Conservation (phyloP, 2,797 vertebrate species). For the Choloepus didactylus region DNA sequence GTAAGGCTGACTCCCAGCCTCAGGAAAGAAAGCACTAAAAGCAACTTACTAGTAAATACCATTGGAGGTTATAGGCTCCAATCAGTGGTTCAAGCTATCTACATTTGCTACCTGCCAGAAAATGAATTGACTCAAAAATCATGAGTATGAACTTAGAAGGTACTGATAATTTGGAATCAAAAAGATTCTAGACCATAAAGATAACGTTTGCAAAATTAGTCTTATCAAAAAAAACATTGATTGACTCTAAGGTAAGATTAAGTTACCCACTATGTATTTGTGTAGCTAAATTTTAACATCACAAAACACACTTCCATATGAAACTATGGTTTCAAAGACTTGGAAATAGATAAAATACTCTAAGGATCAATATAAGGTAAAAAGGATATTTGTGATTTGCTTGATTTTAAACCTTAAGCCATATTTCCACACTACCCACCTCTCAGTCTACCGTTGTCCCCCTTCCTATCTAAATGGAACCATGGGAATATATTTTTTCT, state of each 20-base stretch:
- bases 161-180: neutral
- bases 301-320: neutral
- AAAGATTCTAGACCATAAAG: slow-evolving; percentile 26
- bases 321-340: slow-evolving; percentile 14
- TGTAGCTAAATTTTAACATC: slow-evolving; percentile 38
- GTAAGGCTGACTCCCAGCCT: slow-evolving; percentile 5
- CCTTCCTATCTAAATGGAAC: neutral
- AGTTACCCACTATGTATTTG: neutral
- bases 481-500: neutral
- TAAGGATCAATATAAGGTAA: neutral
- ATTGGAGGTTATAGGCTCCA: neutral
- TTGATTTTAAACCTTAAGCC: neutral
- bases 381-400: neutral
- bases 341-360: slow-evolving; percentile 18
- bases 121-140: neutral
- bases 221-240: neutral
- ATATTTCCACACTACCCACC: neutral
- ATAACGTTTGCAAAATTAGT: slow-evolving; percentile 44
- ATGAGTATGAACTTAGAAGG: neutral
- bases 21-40: slow-evolving; percentile 1
- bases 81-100: slow-evolving; percentile 18
- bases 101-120: neutral
- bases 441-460: neutral
- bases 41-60: slow-evolving; percentile 7
- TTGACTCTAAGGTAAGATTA: neutral